phyloP scores from a whole-genome alignment of 2,888 invertebrate species.

The Xanthia icteritia region DNA sequence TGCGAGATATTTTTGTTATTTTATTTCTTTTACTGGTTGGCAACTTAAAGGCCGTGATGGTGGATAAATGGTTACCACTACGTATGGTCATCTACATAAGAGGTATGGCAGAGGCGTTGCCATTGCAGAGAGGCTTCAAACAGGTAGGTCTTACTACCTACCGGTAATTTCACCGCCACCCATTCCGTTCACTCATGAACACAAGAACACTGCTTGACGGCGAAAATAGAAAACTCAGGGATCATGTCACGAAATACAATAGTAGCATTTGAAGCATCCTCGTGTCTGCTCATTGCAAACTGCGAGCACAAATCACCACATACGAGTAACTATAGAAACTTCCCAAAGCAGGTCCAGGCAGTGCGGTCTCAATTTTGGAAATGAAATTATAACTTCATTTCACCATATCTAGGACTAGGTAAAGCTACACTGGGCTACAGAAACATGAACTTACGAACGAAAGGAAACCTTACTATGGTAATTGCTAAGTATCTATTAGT shows the following conservation, averaged over 20 bases:
- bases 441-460: background rate
- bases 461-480: constrained; percentile 9
- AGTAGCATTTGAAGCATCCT: background rate
- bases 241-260: background rate
- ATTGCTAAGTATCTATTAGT: background rate
- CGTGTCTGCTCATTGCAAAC: background rate
- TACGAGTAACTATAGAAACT: background rate
- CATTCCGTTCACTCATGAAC: background rate
- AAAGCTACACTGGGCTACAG: background rate
- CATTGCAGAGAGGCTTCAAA: background rate
- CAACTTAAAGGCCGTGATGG: constrained; percentile 1
- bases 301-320: background rate
- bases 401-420: background rate
- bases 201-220: background rate
- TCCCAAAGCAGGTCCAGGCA: background rate
- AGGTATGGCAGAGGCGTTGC: background rate
- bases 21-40: constrained; percentile 36
- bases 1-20: constrained; percentile 60
- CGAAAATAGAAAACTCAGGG: no score
- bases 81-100: background rate
- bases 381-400: background rate
- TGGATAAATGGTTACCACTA: background rate
- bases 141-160: no score
- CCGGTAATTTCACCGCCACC: background rate
- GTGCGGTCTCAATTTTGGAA: background rate